Conservation (phyloP, 2,888 invertebrate species). For the Andrena dorsata region DNA sequence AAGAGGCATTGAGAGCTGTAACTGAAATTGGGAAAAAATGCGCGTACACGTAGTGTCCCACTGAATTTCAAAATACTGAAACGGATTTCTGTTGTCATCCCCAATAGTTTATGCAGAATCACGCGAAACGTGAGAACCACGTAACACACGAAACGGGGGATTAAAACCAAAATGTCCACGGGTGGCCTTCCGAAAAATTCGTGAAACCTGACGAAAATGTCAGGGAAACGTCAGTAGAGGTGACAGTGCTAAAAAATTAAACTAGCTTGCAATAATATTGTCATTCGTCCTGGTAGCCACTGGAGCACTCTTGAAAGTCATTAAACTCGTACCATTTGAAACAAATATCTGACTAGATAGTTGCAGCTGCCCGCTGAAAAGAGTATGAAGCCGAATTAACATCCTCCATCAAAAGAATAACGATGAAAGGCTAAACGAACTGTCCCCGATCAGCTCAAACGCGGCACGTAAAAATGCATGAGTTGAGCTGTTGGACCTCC, state of each 20-base stretch:
- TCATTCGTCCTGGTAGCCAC: not conserved
- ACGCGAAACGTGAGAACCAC: not conserved
- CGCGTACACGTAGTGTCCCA: not conserved
- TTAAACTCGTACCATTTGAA: not conserved
- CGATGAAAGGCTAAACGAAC: conserved; percentile 12
- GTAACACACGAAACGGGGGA: not conserved
- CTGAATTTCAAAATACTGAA: not conserved
- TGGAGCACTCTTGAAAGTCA: not conserved
- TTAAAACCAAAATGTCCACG: conserved; percentile 3
- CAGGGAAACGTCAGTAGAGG: not conserved
- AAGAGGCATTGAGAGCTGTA: not conserved
- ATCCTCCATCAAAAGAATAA: not conserved
- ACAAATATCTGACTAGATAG: not conserved
- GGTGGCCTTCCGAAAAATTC: not conserved
- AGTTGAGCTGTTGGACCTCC: not conserved
- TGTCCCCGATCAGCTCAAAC: conserved; percentile 12
- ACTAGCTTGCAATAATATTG: not conserved
- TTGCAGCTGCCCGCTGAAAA: not conserved
- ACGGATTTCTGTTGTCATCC: not conserved
- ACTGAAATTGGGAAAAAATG: not conserved
- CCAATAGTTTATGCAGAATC: not conserved
- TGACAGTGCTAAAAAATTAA: not conserved
- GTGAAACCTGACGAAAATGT: not conserved
- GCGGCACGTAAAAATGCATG: not conserved
- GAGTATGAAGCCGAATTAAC: not conserved